A percentile compares a stretch with the other conserved stretches of the same genome.
phyloP scores from a whole-genome alignment of 2,797 vertebrate species.

The Pseudomugil gertrudae region DNA sequence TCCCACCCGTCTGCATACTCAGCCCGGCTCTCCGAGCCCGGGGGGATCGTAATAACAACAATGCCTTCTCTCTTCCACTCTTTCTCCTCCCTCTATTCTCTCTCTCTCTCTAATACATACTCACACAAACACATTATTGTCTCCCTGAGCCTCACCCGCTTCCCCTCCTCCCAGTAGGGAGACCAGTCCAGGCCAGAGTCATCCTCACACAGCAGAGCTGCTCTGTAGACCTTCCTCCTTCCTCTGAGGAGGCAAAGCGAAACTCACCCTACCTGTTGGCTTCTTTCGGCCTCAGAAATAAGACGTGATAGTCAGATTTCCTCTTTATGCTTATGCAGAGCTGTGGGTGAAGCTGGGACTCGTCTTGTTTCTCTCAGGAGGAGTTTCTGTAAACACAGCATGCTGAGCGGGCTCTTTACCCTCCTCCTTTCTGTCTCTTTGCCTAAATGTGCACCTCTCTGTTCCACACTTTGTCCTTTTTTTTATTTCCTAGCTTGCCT shows the following conservation, averaged over 20 bases:
- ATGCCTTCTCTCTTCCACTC: conserved; percentile 57
- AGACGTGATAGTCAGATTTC: conserved; percentile 18
- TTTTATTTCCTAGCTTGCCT: too few relatives aligned
- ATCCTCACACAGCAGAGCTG: conserved; percentile 43
- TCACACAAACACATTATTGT: conserved; percentile 75
- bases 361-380: conserved; percentile 58
- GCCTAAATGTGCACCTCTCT: too few relatives aligned
- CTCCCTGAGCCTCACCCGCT: conserved; percentile 42
- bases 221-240: too few relatives aligned
- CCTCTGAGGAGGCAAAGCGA: conserved; percentile 7
- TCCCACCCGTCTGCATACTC: conserved; percentile 33
- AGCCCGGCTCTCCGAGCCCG: conserved; percentile 41
- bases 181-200: conserved; percentile 59
- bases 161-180: conserved; percentile 28
- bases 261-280: conserved; percentile 8
- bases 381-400: conserved; percentile 53
- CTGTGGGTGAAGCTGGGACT: conserved; percentile 29
- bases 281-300: conserved; percentile 7
- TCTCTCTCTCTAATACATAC: conserved; percentile 38
- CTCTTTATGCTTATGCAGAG: conserved; percentile 25
- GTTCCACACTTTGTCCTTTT: too few relatives aligned
- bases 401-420: background rate
- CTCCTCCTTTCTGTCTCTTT: too few relatives aligned
- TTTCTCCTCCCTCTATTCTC: conserved; percentile 30
- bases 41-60: conserved; percentile 69